Conservation (phyloP, 2,113 vertebrate species). For the Thunnus thynnus region DNA sequence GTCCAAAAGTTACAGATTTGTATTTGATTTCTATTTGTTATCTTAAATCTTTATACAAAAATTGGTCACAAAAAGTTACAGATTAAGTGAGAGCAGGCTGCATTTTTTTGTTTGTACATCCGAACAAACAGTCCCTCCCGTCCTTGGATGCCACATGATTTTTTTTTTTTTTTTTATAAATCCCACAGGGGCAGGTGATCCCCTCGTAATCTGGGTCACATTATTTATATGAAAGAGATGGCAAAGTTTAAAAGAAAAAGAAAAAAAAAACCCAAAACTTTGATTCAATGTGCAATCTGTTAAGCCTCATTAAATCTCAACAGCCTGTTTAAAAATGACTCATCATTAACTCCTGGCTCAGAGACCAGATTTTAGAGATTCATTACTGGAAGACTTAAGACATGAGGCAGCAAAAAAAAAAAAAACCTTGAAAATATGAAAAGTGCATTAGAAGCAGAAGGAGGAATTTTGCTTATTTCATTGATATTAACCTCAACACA, state of each 20-base stretch:
- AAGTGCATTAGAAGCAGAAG: slow-evolving; percentile 10
- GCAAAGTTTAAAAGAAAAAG: slow-evolving; percentile 4
- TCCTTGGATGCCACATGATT: background rate
- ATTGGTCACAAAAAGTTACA: too few relatives aligned
- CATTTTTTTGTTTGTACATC: background rate
- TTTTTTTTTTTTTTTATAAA: background rate
- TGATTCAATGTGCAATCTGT: slow-evolving; percentile 48
- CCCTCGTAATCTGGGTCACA: slow-evolving; percentile 4
- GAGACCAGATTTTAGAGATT: slow-evolving; percentile 48
- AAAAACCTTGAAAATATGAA: background rate
- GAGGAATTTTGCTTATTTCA: slow-evolving; percentile 10
- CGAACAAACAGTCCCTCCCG: background rate
- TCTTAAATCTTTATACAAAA: too few relatives aligned
- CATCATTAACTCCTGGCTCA: slow-evolving; percentile 60
- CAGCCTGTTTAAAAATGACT: slow-evolving; percentile 65
- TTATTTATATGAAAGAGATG: slow-evolving; percentile 5
- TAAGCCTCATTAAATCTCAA: slow-evolving; percentile 62
- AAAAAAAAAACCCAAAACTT: background rate
- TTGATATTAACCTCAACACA: slow-evolving; percentile 31
- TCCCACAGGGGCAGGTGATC: background rate
- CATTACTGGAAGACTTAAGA: slow-evolving; percentile 35
- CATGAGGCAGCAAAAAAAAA: slow-evolving; percentile 1
- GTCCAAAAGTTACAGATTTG: too few relatives aligned
- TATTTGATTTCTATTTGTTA: too few relatives aligned
- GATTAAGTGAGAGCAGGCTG: too few relatives aligned